Base-by-base conservation (phyloP, 2,797 vertebrate genomes). In the Thunnus albacares region DNA sequence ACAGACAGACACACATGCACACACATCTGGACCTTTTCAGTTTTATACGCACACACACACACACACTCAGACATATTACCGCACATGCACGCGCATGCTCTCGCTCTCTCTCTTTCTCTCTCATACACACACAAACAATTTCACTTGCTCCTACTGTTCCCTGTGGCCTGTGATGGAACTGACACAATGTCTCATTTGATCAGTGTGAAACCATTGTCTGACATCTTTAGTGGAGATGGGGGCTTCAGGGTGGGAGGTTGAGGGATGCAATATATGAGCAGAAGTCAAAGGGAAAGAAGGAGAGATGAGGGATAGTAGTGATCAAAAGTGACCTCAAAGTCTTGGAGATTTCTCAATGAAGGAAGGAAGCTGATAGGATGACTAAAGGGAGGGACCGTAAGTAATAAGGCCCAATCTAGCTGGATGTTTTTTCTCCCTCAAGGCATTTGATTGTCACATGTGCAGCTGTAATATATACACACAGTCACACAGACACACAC, bases 101-200 rank as follows among this genome's bases (percentile, higher is more conserved):
- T 81, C 63, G 51, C 38, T 75, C 51, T 80, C 49, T 24, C 20
- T 47, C 45, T 47, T 17, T 47, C 43, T 15, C 45, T 18, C 33
- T 35, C 59, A 58, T 43, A 45, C 53, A 51, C 63, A 52, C 60
- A 60, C 77, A 73, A 79, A 88, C 64, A 85, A 83, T 89, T 84
- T 79, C 71, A 87, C 85, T 87, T 66, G 77, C 71, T 82, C 75
- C 80, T 81, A 79, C 84, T 79, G 75, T 85, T 90, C 86, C 89
- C 87, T 80, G 84, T 86, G 87, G 89, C 83, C 67, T 84, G 82
- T 88, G 86, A 89, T 90, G 78, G 89, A 88, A 90, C 82, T 87
- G 90, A 90, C 91, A 91, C 70, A 82, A 84, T 90, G 93, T 93
- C 91, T 90, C 85, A 83, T 90, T 87, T 90, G 80, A 94, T 93